phyloP scores from a whole-genome alignment of 2,113 vertebrate species.

The Erythrocebus patas region DNA sequence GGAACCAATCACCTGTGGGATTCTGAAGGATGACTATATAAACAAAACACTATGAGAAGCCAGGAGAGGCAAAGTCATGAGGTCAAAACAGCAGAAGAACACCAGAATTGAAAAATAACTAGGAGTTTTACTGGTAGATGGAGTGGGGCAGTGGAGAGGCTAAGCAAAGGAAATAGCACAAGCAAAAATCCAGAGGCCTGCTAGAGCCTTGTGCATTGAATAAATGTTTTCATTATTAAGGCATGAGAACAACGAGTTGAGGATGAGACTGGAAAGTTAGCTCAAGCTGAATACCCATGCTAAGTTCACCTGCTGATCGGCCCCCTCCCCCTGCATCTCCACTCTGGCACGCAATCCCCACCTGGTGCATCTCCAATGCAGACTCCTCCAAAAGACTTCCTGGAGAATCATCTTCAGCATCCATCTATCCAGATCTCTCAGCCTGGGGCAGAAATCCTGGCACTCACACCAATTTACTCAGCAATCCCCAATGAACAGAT shows the following conservation, averaged over 20 bases:
- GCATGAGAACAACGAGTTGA: neutral
- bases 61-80: neutral
- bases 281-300: neutral
- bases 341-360: neutral
- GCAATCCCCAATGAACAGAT: neutral
- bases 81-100: neutral
- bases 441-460: neutral
- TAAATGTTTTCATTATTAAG: neutral
- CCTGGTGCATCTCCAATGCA: neutral
- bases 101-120: neutral
- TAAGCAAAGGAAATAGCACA: neutral
- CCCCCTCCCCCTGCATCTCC: neutral
- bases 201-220: neutral
- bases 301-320: neutral
- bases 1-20: neutral
- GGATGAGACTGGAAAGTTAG: neutral
- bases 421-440: neutral
- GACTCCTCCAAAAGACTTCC: conserved; percentile 2
- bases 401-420: neutral
- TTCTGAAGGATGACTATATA: neutral
- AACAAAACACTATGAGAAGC: neutral
- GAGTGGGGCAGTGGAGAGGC: neutral
- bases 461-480: neutral
- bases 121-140: neutral
- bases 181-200: neutral